Evolutionary conservation across 1,140 invertebrate genomes (phyloP), one percentile per base, ranked within the genome.

Genomic region (Planococcus citri): DNA sequence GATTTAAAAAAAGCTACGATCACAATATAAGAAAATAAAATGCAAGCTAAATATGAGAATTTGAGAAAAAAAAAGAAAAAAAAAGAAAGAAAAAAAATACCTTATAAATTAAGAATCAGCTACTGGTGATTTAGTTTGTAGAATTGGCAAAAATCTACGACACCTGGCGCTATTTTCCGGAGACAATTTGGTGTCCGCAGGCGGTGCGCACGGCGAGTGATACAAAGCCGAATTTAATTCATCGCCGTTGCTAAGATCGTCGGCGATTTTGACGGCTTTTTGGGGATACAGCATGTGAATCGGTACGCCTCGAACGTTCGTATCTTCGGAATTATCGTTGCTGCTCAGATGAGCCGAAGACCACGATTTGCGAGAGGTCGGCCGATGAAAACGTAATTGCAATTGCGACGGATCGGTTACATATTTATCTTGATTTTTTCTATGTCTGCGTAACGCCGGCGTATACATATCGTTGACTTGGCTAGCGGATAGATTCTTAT

Each of bases 321-420:
- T 85, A 71, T 82, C 88, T 27, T 94, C 91, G 77, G 92, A 93
- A 82, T 91, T 91, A 37, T 93, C 92, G 78, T 88, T 86, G 71
- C 89, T 87, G 69, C 86, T 89, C 38, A 25, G 64, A 68, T 61
- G 17, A n/a, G n/a, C 22, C 1, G 17, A 22, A 12, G 17, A 64
- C 27, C 58, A 29, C 33, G 73, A 73, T 29, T 72, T 68, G 38
- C 75, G 68, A 24, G 83, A 78, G 72, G 83, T 79, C 20, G 88
- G 85, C 70, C 88, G 81, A 75, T 85, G 83, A 79, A 90, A 90
- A 38, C 87, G 79, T 67, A 90, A 78, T 74, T 87, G 87, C 70
- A 89, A 78, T 75, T 90, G 87, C 25, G 84, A 83, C 51, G 85
- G 83, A 77, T 90, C 88, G 3, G 84, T 84, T 0, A 88, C 86